Evolutionary conservation across 2,797 vertebrate species (phyloP).

Genomic region (Propithecus perrieri): DNA sequence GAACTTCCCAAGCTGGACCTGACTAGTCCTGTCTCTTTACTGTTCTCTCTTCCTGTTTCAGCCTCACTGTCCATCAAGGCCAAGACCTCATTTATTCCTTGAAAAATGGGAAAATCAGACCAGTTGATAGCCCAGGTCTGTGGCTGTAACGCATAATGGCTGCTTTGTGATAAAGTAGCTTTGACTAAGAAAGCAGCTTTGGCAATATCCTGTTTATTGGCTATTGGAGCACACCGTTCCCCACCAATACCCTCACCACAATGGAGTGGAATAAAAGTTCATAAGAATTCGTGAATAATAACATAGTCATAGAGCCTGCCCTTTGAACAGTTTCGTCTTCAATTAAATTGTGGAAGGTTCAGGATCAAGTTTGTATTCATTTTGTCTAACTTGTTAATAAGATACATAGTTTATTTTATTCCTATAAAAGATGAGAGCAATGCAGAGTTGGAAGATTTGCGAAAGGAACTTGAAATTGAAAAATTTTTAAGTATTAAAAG

Average conservation of each 20-base stretch:
- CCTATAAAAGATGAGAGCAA: neutral
- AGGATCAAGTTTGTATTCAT: neutral
- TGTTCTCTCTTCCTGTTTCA: neutral
- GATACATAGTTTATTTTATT: neutral
- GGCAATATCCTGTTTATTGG: slow-evolving; percentile 41
- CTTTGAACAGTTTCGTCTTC: neutral
- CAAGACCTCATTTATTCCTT: neutral
- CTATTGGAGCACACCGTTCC: neutral
- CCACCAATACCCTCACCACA: neutral
- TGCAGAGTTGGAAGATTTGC: neutral
- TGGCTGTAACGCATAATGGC: neutral
- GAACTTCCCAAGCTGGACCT: neutral
- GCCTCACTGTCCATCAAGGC: neutral
- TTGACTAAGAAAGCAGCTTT: neutral
- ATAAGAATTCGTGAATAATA: neutral
- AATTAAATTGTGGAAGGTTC: neutral
- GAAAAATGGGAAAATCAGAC: neutral
- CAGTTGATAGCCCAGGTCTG: neutral
- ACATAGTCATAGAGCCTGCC: neutral
- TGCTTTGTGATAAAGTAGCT: neutral
- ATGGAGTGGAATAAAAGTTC: neutral
- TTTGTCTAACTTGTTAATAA: neutral
- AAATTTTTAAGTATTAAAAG: neutral
- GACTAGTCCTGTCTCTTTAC: neutral
- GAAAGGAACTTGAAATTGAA: neutral